Evolutionary conservation across 2,888 invertebrate species (phyloP).

Genomic region (Tineola bisselliella): DNA sequence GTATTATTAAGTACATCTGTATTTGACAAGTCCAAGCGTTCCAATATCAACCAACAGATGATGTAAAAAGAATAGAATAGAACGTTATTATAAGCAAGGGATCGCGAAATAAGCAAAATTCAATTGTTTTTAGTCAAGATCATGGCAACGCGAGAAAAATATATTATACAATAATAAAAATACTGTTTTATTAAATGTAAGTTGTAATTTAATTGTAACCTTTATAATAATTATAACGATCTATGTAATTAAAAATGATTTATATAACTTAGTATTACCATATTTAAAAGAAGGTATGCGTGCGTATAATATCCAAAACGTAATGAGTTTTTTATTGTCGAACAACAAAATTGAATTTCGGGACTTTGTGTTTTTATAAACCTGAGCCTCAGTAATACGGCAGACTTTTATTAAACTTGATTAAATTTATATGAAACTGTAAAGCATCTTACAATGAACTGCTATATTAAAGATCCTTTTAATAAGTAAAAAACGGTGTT

Average conservation of each 20-base stretch:
- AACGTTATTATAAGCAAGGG: too few relatives aligned
- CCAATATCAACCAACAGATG: too few relatives aligned
- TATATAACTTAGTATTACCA: neutral
- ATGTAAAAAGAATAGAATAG: too few relatives aligned
- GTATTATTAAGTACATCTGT: too few relatives aligned
- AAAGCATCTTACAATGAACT: neutral
- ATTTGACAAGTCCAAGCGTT: too few relatives aligned
- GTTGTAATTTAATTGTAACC: too few relatives aligned
- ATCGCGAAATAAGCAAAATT: too few relatives aligned
- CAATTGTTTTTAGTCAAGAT: too few relatives aligned
- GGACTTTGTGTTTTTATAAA: neutral
- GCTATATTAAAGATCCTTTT: neutral
- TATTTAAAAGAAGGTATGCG: neutral
- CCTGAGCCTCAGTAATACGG: neutral
- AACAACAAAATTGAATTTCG: conserved; percentile 5
- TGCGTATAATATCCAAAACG: conserved; percentile 1
- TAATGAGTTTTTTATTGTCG: neutral
- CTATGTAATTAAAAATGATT: neutral
- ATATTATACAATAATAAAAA: too few relatives aligned
- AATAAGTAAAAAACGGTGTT: neutral
- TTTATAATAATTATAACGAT: too few relatives aligned
- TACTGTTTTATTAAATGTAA: too few relatives aligned
- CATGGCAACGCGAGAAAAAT: too few relatives aligned
- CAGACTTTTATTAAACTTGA: conserved; percentile 8
- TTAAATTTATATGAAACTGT: conserved; percentile 5